Conservation (phyloP, 2,797 vertebrate genomes). For the Falco naumanni region DNA sequence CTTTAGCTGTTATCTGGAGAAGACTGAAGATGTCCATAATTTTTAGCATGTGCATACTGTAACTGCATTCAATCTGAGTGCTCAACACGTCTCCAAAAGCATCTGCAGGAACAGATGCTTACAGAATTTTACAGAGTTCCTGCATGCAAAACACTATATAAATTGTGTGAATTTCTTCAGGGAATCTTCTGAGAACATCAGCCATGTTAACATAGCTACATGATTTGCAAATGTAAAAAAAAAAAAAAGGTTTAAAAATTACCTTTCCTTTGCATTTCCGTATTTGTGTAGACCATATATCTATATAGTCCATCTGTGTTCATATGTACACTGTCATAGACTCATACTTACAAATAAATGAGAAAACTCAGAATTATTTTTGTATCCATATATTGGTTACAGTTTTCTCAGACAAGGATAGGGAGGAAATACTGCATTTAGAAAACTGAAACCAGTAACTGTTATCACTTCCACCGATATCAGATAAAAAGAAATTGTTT, state of each 20-base stretch:
- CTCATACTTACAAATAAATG: background rate
- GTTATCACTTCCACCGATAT: background rate
- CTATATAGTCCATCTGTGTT: background rate
- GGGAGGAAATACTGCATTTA: background rate
- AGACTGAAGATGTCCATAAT: background rate
- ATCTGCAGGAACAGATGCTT: conserved; percentile 19
- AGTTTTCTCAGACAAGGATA: background rate
- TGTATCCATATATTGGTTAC: background rate
- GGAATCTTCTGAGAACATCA: background rate
- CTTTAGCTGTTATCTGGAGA: background rate
- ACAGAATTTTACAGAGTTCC: conserved; percentile 25
- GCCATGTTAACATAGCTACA: background rate
- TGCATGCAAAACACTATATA: conserved; percentile 17
- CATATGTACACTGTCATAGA: background rate
- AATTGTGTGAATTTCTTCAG: background rate
- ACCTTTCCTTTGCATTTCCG: background rate
- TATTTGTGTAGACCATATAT: background rate
- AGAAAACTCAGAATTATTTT: background rate
- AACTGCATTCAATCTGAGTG: background rate
- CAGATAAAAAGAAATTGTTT: background rate
- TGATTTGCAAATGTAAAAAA: background rate
- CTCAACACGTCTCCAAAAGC: background rate
- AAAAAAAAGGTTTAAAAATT: background rate
- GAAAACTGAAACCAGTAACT: background rate
- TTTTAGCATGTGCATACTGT: background rate